Conservation (phyloP, 64 coral and sea anemone genomes). For the Pocillopora verrucosa region DNA sequence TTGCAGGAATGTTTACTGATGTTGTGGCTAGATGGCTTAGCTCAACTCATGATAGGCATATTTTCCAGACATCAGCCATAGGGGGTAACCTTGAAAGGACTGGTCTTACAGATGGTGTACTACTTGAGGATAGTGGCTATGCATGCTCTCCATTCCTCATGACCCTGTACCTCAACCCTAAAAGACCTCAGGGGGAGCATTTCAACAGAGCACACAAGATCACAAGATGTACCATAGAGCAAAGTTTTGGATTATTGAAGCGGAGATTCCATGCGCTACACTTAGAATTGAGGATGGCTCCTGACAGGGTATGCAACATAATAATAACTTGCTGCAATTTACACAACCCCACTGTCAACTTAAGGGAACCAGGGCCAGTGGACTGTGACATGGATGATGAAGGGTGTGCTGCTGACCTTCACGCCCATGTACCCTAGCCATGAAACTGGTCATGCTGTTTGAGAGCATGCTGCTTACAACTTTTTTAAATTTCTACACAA, state of each 20-base stretch:
- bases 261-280: not conserved
- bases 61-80: too few relatives aligned
- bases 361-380: not conserved
- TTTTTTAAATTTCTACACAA: too few relatives aligned
- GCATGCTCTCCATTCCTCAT: too few relatives aligned
- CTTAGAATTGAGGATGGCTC: not conserved
- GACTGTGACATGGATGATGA: not conserved
- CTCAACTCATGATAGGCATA: too few relatives aligned
- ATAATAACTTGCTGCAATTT: too few relatives aligned
- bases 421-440: not conserved
- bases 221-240: constrained; percentile 13
- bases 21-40: too few relatives aligned
- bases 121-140: too few relatives aligned
- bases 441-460: not conserved
- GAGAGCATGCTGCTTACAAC: not conserved
- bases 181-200: constrained; percentile 3
- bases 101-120: too few relatives aligned
- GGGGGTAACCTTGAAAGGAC: too few relatives aligned
- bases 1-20: too few relatives aligned
- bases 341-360: too few relatives aligned
- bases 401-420: not conserved
- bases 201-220: constrained; percentile 24
- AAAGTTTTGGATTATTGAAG: constrained; percentile 40
- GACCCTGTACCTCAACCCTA: not conserved
- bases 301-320: constrained; percentile 8